phyloP scores from a whole-genome alignment of 2,797 vertebrate species.

The Enteromius fasciolatus region DNA sequence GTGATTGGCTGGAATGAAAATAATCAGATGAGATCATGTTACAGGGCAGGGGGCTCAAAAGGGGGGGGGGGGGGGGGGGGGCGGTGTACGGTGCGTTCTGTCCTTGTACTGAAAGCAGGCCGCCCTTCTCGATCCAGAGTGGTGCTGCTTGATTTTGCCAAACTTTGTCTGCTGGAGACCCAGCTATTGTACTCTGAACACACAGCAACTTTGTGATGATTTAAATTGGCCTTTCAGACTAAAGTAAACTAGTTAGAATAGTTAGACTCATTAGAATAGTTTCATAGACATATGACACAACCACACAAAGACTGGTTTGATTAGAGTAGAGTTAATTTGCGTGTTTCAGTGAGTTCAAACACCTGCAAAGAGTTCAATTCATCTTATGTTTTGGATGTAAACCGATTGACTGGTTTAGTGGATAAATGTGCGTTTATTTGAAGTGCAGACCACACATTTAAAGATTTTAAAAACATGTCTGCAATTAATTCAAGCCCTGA shows the following conservation, averaged over 20 bases:
- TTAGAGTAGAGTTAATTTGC: background rate
- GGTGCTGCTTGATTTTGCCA: background rate
- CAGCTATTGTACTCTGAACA: background rate
- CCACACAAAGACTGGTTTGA: background rate
- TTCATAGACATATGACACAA: background rate
- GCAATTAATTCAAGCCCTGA: background rate
- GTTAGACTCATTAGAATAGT: background rate
- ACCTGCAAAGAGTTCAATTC: background rate
- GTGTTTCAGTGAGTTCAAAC: background rate
- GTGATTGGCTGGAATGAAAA: constrained; percentile 44
- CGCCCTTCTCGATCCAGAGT: background rate
- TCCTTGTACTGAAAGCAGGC: background rate
- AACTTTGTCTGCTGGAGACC: background rate
- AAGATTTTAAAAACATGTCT: constrained; percentile 6
- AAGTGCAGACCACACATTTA: background rate
- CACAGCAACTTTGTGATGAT: background rate
- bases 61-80: no score
- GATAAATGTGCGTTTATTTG: background rate
- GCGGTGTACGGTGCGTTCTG: background rate
- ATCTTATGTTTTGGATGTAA: no score
- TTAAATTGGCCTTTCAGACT: background rate
- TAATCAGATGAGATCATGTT: constrained; percentile 46
- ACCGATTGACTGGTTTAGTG: background rate
- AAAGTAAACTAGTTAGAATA: background rate
- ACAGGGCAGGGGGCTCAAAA: constrained; percentile 8